Evolutionary conservation across 2,888 invertebrate genomes (phyloP), one percentile per base, ranked within the genome.

Genomic region (Rhingia rostrata): DNA sequence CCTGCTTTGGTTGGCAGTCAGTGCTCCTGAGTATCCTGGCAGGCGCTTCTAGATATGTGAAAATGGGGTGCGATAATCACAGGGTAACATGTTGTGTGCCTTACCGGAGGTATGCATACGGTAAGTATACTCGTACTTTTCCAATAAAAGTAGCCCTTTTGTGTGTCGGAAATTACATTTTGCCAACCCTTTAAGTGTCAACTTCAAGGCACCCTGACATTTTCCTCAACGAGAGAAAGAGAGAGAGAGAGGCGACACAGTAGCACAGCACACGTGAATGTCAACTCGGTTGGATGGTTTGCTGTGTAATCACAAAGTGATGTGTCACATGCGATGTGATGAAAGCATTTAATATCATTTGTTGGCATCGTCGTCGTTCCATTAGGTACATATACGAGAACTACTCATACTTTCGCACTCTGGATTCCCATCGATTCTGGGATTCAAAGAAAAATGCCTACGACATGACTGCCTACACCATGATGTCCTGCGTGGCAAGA

Each of bases 311-410:
- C 77, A 77, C 77, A 82, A 72, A 82, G 82, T 82, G 47, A 82
- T 82, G 77, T 77, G 82, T 64, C 69, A 32, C 74, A 75, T 63
- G 75, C 69, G 63, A 81, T 81, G 69, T 63, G 63, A 54, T 82
- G 77, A 82, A 82, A 82, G 82, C 82, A 82, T 82, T 82, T 82
- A 82, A 82, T 82, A 82, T 82, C 82, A 77, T 82, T 82, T 82
- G 82, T 77, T 81, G 70, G 64, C 75, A 64, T 45, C 53, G 9
- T 64, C 51, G 58, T 51, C 30, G 10, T 51, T 49, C 43, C 54
- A 51, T 63, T 60, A 45, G 58, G 12, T 22, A 7, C 6, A 49
- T 22, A 30, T 49, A 10, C 7, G 7, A 12, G 45, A 45, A 7
- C 49, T 30, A 49, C 41, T 54, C 37, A 63, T 39, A 64, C 54